These are phyloP conservation scores for Dioctria linearis DNA, from an alignment of 2,888 invertebrate species.

Conservation along the genomic window DNA sequence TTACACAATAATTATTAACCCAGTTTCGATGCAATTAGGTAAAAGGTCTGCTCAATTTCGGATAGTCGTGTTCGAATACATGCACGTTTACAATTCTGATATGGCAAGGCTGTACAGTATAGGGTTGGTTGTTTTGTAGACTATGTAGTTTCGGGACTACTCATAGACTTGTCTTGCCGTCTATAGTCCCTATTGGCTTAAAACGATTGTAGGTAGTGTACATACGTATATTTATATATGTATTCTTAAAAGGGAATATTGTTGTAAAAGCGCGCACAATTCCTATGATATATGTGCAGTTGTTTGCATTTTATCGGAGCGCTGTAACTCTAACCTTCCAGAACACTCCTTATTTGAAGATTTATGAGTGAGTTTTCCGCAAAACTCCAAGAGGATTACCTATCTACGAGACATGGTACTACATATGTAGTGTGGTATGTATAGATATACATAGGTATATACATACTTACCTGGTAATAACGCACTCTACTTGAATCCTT, in stretches of 20 bases:
- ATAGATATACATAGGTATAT: too few species aligned
- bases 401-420: constrained; percentile 8
- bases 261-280: background rate
- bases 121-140: too few species aligned
- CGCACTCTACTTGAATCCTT: constrained; percentile 47
- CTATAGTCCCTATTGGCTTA: background rate
- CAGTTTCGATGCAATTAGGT: constrained; percentile 39
- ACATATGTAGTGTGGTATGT: too few species aligned
- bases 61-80: too few species aligned
- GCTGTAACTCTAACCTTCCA: constrained; percentile 11
- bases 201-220: too few species aligned
- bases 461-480: constrained; percentile 14
- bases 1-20: constrained; percentile 30
- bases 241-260: too few species aligned
- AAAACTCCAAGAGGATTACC: constrained; percentile 19
- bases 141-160: too few species aligned
- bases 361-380: constrained; percentile 29
- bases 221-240: too few species aligned
- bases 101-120: too few species aligned
- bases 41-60: background rate
- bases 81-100: too few species aligned
- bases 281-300: background rate
- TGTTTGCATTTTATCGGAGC: constrained; percentile 27
- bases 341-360: constrained; percentile 12
- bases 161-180: background rate